phyloP scores from a whole-genome alignment of 2,113 vertebrate genomes.

The Bubo scandiacus region DNA sequence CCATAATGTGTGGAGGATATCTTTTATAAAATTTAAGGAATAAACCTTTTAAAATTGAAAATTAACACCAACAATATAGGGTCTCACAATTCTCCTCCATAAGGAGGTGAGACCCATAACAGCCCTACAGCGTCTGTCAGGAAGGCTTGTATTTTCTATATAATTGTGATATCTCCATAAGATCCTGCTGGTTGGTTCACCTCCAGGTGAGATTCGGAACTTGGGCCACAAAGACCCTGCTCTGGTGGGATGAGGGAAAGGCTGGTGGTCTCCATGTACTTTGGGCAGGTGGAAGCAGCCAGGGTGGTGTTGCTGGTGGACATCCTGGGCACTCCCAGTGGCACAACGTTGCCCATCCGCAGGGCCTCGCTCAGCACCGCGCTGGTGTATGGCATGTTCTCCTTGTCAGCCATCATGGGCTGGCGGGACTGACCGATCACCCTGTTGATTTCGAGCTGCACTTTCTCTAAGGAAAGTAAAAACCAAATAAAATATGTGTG shows the following conservation, averaged over 20 bases:
- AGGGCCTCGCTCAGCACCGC: constrained; percentile 87
- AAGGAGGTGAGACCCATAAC: neutral
- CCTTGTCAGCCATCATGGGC: constrained; percentile 74
- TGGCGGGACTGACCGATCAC: constrained; percentile 70
- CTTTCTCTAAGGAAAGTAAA: constrained; percentile 56
- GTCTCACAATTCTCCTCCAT: neutral
- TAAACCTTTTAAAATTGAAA: neutral
- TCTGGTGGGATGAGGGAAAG: neutral
- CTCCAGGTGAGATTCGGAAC: neutral
- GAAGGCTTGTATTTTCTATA: neutral
- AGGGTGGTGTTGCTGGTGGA: constrained; percentile 72
- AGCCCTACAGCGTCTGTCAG: neutral
- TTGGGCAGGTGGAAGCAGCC: constrained; percentile 80
- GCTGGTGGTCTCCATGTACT: constrained; percentile 20
- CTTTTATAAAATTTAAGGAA: neutral
- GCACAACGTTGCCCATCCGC: constrained; percentile 82
- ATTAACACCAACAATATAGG: neutral
- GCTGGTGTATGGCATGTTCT: constrained; percentile 79
- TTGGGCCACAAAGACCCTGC: neutral
- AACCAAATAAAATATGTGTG: neutral
- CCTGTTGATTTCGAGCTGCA: constrained; percentile 77
- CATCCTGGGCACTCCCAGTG: constrained; percentile 78
- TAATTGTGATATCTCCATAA: neutral
- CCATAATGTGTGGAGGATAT: accelerated
- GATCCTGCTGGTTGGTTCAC: neutral